phyloP scores from a whole-genome alignment of 2,888 invertebrate species.

The Ariolimax columbianus region DNA sequence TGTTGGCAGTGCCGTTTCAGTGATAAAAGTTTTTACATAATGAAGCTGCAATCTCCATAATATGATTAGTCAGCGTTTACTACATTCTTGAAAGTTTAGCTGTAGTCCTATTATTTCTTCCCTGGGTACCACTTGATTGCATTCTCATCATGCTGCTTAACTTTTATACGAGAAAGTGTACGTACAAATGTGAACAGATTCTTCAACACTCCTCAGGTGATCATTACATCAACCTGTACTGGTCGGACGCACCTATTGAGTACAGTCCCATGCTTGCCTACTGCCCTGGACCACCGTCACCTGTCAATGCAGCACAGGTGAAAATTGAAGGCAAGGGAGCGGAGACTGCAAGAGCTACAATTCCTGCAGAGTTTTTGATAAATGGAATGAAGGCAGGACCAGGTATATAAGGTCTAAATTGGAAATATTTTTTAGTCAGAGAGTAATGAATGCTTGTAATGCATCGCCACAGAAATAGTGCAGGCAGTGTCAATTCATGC shows the following conservation, averaged over 20 bases:
- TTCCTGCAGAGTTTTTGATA: slow-evolving; percentile 94
- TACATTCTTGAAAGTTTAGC: too few species aligned
- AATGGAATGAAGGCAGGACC: slow-evolving; percentile 88
- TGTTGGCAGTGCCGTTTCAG: too few species aligned
- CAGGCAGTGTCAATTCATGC: too few species aligned
- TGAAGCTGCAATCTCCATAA: too few species aligned
- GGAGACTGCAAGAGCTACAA: slow-evolving; percentile 92
- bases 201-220: slow-evolving; percentile 82
- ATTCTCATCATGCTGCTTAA: neutral
- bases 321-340: slow-evolving; percentile 90
- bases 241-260: slow-evolving; percentile 87
- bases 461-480: too few species aligned
- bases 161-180: neutral
- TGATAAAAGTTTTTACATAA: too few species aligned
- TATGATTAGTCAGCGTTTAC: too few species aligned
- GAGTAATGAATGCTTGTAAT: too few species aligned
- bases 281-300: slow-evolving; percentile 72
- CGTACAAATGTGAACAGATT: neutral
- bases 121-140: neutral
- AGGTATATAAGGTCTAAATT: slow-evolving; percentile 79
- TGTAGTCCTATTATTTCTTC: neutral
- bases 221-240: slow-evolving; percentile 87
- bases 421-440: too few species aligned
- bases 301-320: slow-evolving; percentile 74
- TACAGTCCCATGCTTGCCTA: slow-evolving; percentile 84